phyloP scores from a whole-genome alignment of 2,888 invertebrate species.

The Argynnis bischoffii region DNA sequence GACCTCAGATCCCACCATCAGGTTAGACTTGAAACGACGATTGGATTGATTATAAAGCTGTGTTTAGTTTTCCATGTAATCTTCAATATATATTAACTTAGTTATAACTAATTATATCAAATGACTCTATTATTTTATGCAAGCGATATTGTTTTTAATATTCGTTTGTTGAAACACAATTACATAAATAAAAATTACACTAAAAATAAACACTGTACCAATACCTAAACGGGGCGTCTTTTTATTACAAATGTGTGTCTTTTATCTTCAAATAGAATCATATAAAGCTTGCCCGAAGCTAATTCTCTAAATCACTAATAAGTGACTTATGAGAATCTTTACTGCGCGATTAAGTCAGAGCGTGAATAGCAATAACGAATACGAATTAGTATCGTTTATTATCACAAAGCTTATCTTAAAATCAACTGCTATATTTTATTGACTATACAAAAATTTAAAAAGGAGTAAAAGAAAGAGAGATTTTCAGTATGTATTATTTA shows the following conservation, averaged over 20 bases:
- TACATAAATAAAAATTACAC: no score
- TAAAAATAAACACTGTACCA: no score
- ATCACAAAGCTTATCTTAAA: not conserved
- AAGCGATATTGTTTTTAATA: no score
- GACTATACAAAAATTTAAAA: not conserved
- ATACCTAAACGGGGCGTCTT: no score
- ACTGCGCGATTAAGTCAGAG: conserved; percentile 14
- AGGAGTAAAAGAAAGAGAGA: not conserved
- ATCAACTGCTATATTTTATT: not conserved
- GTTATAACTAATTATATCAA: no score
- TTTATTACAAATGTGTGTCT: not conserved
- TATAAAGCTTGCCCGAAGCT: not conserved
- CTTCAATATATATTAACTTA: no score
- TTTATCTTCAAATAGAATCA: not conserved
- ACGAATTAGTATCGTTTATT: conserved; percentile 14
- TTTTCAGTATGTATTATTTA: not conserved
- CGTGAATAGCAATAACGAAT: conserved; percentile 14
- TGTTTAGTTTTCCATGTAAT: not conserved
- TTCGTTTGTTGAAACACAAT: no score
- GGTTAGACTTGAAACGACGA: conserved; percentile 8
- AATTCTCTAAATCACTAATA: conserved; percentile 4
- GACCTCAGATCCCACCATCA: conserved; percentile 10
- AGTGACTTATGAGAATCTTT: conserved; percentile 11
- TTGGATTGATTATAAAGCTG: not conserved
- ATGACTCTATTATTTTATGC: no score